Conservation (phyloP, 2,888 invertebrate genomes). For the Acanthosoma haemorrhoidale region DNA sequence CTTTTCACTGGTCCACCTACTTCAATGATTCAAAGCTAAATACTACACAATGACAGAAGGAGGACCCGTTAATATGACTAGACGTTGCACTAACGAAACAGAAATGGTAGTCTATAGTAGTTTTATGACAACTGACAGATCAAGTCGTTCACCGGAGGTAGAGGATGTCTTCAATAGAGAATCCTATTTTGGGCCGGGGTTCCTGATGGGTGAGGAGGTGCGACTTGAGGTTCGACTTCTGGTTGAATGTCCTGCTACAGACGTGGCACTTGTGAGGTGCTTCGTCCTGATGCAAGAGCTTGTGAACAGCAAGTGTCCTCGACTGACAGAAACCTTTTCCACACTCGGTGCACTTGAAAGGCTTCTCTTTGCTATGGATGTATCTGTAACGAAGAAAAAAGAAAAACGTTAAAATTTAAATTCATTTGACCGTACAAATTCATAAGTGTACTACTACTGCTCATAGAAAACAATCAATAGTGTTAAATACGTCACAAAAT, state of each 20-base stretch:
- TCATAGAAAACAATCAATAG: no score
- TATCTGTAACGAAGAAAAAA: conserved; percentile 60
- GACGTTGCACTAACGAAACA: no score
- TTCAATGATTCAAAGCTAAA: no score
- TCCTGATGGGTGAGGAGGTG: conserved; percentile 83
- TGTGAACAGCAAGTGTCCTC: conserved; percentile 90
- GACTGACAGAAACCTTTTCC: conserved; percentile 98
- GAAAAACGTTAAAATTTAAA: background rate
- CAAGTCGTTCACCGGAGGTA: conserved; percentile 51
- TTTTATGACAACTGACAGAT: no score
- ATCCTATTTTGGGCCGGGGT: conserved; percentile 55
- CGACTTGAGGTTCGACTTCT: conserved; percentile 86
- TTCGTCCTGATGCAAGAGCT: conserved; percentile 88
- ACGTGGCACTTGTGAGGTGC: conserved; percentile 91
- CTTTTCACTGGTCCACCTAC: no score
- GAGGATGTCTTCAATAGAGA: conserved; percentile 85
- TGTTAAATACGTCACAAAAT: no score
- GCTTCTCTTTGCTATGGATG: conserved; percentile 97
- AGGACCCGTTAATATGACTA: no score
- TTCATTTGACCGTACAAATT: no score
- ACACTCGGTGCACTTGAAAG: conserved; percentile 92
- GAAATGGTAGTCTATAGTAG: no score
- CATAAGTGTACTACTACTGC: no score
- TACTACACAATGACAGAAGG: no score
- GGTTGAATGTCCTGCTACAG: conserved; percentile 85